phyloP scores from a whole-genome alignment of 2,888 invertebrate species.

The Listrodromus nycthemerus region DNA sequence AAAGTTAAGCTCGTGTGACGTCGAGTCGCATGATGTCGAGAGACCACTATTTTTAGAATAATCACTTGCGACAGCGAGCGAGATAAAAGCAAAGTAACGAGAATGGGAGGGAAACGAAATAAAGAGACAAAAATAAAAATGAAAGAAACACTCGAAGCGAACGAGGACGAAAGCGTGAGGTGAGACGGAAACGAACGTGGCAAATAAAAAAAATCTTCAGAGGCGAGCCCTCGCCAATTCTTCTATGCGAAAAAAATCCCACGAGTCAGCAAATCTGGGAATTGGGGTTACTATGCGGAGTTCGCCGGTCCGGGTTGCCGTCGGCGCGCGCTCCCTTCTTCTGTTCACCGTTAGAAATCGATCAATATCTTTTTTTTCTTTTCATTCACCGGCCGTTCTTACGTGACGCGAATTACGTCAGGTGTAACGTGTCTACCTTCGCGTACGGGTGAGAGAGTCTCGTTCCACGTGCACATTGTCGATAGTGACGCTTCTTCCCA shows the following conservation, averaged over 20 bases:
- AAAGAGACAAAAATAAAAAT: constrained; percentile 7
- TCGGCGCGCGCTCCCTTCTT: constrained; percentile 47
- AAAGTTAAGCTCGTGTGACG: constrained; percentile 30
- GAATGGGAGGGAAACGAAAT: not conserved
- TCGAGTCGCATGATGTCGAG: constrained; percentile 26
- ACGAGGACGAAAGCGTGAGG: constrained; percentile 2
- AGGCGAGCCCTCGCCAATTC: constrained; percentile 35
- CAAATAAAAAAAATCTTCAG: constrained; percentile 43
- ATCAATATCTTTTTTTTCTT: constrained; percentile 74
- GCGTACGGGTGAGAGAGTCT: constrained; percentile 20
- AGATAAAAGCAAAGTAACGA: constrained; percentile 27
- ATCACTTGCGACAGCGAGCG: constrained; percentile 24
- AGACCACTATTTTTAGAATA: constrained; percentile 43
- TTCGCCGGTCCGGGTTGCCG: constrained; percentile 42
- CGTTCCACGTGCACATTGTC: constrained; percentile 54
- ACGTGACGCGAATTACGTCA: constrained; percentile 64
- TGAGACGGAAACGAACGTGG: constrained; percentile 33
- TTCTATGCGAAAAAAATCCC: constrained; percentile 28
- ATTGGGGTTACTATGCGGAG: constrained; percentile 63
- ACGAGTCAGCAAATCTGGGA: constrained; percentile 66
- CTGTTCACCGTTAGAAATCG: constrained; percentile 69
- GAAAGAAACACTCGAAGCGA: constrained; percentile 12
- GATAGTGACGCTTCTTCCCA: constrained; percentile 50
- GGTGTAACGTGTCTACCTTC: constrained; percentile 20
- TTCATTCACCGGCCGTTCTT: constrained; percentile 75